Percentiles rank a stretch among this genome's conserved stretches.
phyloP scores from a whole-genome alignment of 2,888 invertebrate species.

The Thereva nobilitata region DNA sequence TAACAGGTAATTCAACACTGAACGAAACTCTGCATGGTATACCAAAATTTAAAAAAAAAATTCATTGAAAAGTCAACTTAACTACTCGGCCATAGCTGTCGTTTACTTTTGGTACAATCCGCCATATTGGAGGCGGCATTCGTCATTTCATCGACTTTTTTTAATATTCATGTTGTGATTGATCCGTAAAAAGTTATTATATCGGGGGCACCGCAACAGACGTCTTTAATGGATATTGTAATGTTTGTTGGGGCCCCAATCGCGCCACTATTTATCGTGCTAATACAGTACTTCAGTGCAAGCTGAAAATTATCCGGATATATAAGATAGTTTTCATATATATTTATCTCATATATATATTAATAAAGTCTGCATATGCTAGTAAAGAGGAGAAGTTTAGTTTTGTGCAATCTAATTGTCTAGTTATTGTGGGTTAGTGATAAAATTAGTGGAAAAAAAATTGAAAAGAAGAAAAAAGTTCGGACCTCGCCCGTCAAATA shows the following conservation, averaged over 20 bases:
- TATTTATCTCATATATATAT: neutral
- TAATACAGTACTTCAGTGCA: conserved; percentile 33
- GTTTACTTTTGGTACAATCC: conserved; percentile 40
- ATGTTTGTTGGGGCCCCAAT: conserved; percentile 48
- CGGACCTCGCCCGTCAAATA: conserved; percentile 57
- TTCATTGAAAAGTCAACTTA: conserved; percentile 7
- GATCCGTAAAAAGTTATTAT: conserved; percentile 40
- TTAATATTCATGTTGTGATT: conserved; percentile 46
- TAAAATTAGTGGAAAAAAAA: conserved; percentile 26
- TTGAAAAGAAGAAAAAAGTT: conserved; percentile 35
- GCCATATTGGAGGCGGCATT: conserved; percentile 49
- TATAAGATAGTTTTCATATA: conserved; percentile 4
- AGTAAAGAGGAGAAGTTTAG: conserved; percentile 10
- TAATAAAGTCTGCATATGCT: conserved; percentile 8
- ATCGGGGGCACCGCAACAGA: conserved; percentile 47
- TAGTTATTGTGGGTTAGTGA: conserved; percentile 19
- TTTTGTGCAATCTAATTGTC: conserved; percentile 21
- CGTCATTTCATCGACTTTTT: conserved; percentile 47
- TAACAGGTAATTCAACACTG: too few relatives aligned
- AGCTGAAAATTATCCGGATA: conserved; percentile 34
- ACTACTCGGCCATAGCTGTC: conserved; percentile 31
- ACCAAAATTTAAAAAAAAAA: too few relatives aligned
- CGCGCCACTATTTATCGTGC: conserved; percentile 42
- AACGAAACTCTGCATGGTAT: too few relatives aligned
- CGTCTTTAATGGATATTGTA: conserved; percentile 46